These are phyloP conservation scores for Chrysomela aeneicollis DNA, from an alignment of 2,888 invertebrate species.

Conservation along the genomic window DNA sequence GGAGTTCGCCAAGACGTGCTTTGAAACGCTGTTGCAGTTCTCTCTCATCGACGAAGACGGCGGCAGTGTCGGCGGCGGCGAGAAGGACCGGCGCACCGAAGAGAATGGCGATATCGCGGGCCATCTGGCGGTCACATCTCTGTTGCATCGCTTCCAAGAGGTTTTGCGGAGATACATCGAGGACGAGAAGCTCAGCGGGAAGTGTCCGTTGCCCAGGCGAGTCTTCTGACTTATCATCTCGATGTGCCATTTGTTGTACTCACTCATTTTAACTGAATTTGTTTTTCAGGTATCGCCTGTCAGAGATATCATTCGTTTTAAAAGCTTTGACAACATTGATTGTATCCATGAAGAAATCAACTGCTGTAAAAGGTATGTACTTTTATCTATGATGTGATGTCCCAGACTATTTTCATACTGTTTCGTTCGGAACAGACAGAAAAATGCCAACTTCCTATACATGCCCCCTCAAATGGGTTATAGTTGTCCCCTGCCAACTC, in stretches of 20 bases:
- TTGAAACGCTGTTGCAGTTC: conserved; percentile 94
- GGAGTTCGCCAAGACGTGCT: conserved; percentile 96
- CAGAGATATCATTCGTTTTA: conserved; percentile 95
- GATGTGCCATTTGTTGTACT: too few relatives aligned
- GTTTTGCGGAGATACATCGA: conserved; percentile 88
- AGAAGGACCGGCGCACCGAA: conserved; percentile 59
- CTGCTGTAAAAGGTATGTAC: conserved; percentile 79
- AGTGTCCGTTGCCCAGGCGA: conserved; percentile 85
- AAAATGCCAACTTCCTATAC: too few relatives aligned
- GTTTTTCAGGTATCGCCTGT: conserved; percentile 82
- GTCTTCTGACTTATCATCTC: too few relatives aligned
- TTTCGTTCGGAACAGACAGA: too few relatives aligned
- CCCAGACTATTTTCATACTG: too few relatives aligned
- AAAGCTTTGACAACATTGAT: conserved; percentile 94
- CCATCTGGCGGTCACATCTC: conserved; percentile 87
- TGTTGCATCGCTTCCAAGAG: conserved; percentile 91
- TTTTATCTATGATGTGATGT: too few relatives aligned
- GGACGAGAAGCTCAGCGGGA: conserved; percentile 83
- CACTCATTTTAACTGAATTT: neutral
- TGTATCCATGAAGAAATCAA: conserved; percentile 91
- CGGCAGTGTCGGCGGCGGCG: conserved; percentile 47
- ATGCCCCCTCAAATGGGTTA: too few relatives aligned
- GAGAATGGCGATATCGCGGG: conserved; percentile 69
- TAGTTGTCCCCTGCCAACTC: too few relatives aligned
- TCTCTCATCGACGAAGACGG: conserved; percentile 70